phyloP scores from a whole-genome alignment of 2,113 vertebrate genomes.

The Rhizomys pruinosus region DNA sequence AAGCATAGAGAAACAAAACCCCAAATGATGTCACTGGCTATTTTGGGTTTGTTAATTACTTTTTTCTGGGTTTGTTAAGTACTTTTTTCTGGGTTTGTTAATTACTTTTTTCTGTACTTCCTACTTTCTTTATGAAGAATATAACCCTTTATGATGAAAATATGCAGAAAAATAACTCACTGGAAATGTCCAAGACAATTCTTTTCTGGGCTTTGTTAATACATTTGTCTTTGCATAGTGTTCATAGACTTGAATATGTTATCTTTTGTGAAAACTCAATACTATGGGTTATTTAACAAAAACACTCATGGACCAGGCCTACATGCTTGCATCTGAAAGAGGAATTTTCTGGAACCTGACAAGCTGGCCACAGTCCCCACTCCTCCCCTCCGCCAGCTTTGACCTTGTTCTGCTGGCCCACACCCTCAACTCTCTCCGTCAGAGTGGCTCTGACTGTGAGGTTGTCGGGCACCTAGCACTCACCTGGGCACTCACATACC shows the following conservation, averaged over 20 bases:
- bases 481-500: constrained; percentile 92
- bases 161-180: not conserved
- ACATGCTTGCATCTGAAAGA: not conserved
- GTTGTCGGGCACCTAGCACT: rapidly evolving
- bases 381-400: not conserved
- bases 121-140: too few relatives aligned
- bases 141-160: not conserved
- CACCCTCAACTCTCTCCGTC: not conserved
- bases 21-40: not conserved
- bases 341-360: not conserved
- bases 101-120: not conserved
- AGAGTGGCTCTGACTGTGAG: not conserved
- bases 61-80: not conserved
- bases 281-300: not conserved
- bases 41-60: not conserved
- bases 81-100: not conserved
- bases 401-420: not conserved
- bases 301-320: not conserved
- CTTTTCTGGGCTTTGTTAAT: not conserved
- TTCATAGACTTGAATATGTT: not conserved
- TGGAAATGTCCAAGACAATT: not conserved
- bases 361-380: not conserved
- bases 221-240: not conserved
- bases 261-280: not conserved
- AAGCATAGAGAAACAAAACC: rapidly evolving